Base-by-base conservation (phyloP, 2,888 invertebrate species). In the Amblyjoppa proteus region DNA sequence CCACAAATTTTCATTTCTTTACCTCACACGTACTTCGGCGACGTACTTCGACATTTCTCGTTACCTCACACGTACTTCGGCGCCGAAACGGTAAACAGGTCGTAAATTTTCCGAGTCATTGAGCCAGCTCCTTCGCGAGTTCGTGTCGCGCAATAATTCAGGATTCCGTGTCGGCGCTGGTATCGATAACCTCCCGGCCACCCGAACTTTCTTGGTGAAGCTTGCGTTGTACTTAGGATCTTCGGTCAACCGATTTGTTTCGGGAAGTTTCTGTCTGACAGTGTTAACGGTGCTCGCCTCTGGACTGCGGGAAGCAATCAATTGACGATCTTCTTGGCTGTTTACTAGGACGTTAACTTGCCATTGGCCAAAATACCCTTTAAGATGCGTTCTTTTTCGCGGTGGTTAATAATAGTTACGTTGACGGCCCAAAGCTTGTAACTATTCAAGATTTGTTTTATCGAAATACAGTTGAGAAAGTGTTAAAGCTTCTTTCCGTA, bases 11-110 rank as follows among this genome's bases (percentile, higher is more conserved):
- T 75, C 28, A 38, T 69, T 68, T 71, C 45, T 51, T 53, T 34
- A 34, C 34, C 34, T 34, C 34, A 34, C 34, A 34, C 20, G 20
- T 20, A 20, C 20, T 20, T 20, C 20, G 20, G 20, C 20, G 20
- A 20, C 20, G 20, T 20, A 20, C 20, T 20, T 20, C 20, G 20
- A 20, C 20, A 20, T 20, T 20, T 20, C 20, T 58, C 74, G 73
- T 74, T 79, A 82, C 45, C 74, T 81, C 74, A 70, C 84, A 78
- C 85, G 78, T 85, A 81, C 69, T 81, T 81, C 69, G 31, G 31
- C 75, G 69, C n/a, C 31, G 34, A 77, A 84, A 81, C 61, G 69
- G 78, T 78, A 70, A 78, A 79, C 70, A 34, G 56, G 64, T 56
- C 11, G 69, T 82, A 82, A 78, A 82, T 82, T 85, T 28, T 28